Evolutionary conservation across 2,888 invertebrate species (phyloP), one percentile per base, ranked within the genome.

Genomic region (Cheilosia grossa): DNA sequence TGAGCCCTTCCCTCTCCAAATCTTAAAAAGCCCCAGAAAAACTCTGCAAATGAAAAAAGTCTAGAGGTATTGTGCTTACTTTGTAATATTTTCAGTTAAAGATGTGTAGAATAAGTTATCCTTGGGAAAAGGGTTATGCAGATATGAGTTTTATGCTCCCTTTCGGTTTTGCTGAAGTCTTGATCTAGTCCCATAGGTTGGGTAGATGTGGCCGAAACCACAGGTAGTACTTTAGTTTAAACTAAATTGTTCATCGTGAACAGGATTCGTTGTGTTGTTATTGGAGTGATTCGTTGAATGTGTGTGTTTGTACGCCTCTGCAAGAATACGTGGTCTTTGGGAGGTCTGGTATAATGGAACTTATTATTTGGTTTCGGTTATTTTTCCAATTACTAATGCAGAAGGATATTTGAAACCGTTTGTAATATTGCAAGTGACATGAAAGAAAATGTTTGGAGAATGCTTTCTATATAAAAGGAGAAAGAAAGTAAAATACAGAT

Each of bases 61-160:
- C 70, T 24, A 21, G 21, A 33, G 64, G 59, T 79, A 47, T 69
- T 69, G 42, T 56, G 19, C 7, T 64, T 37, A 27, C 58, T 51
- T 66, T 75, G 59, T 67, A 67, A 51, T 51, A 59, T 59, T 42
- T n/a, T 13, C 37, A 59, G 42, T 17, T 15, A 56, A 21, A 21
- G 44, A 44, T 44, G 44, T 27, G 13, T 24, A 30, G 30, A 3
- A n/a, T n/a, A 37, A 33, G 69, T 58, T 47, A 67, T 74, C 59
- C 51, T 44, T 51, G 66, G 37, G 61, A 69, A 63, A 47, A 63
- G 54, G 74, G 67, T 73, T 69, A 69, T 69, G 67, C 54, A 81
- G 73, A 74, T 74, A 74, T 81, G 80, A 54, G 63, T 74, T 81
- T 74, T 74, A 51, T 69, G 67, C 30, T 80, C 54, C 49, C 30